Base-by-base conservation (phyloP, 2,888 invertebrate species). In the Oscheius sp. region DNA sequence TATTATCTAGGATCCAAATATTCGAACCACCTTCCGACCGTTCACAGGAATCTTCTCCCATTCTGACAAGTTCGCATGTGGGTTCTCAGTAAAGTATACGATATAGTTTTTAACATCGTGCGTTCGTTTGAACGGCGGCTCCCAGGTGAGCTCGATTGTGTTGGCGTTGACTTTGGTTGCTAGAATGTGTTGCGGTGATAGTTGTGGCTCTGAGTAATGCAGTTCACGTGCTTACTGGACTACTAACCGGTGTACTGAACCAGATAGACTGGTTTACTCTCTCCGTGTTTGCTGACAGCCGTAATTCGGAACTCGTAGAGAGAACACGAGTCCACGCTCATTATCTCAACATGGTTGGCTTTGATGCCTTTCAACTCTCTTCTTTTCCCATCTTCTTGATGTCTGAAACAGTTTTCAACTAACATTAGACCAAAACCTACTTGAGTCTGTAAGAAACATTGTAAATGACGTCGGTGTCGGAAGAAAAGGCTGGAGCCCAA, bases 51-150 rank as follows among this genome's bases (percentile, higher is more conserved):
- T 78, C 73, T 88, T 88, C 75, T 88, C 83, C 88, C 88, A 88
- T 60, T 88, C 88, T 0, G 80, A 76, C 9, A 88, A 79, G 2
- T 83, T 77, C 0, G 87, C 85, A 53, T 81, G 83, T 4, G 87
- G 85, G 76, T 86, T 88, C 70, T 88, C 88, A 13, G 88, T 88
- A 75, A 85, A 88, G 57, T 88, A 88, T 11, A 88, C 88, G 70
- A 87, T 83, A 73, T 88, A 88, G 73, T 85, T 81, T 81, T 88
- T 87, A 37, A 88, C 87, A 59, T 87, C 85, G 51, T 85, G 79
- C 13, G 88, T 84, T 48, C 86, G 79, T 74, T 88, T 88, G 73
- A 82, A 88, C 0, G 88, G 88, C 9, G 87, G 86, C 55, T 88
- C 88, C 88, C 88, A 88, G 10, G 83, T 84, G 35, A 88, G 60